Percentiles rank a stretch among this genome's conserved stretches.
Conservation (phyloP, 2,797 vertebrate species). For the Cynodonichthys magdalenae region DNA sequence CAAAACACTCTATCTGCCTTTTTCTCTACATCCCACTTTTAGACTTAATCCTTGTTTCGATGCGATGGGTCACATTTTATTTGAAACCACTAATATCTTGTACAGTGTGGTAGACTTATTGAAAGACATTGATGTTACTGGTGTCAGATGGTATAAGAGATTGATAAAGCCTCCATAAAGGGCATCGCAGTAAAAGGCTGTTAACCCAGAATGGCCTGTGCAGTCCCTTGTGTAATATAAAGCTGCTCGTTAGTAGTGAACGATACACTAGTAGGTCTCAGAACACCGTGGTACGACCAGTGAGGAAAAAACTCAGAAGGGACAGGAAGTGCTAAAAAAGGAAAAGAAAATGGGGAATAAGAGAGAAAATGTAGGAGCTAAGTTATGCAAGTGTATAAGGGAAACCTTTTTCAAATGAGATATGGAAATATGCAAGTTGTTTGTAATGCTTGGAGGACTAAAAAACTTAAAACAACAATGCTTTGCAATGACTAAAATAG, state of each 20-base stretch:
- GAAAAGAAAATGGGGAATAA: constrained; percentile 24
- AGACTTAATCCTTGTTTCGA: no score
- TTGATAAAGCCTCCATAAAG: constrained; percentile 79
- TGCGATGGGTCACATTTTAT: no score
- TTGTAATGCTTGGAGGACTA: constrained; percentile 8
- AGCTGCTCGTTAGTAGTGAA: constrained; percentile 80
- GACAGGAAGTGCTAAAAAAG: constrained; percentile 50
- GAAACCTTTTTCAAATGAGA: constrained; percentile 5
- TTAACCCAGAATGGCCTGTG: constrained; percentile 77
- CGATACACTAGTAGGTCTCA: constrained; percentile 77
- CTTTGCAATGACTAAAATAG: constrained; percentile 13
- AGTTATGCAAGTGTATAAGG: neutral
- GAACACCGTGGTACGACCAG: constrained; percentile 49
- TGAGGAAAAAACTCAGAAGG: constrained; percentile 49
- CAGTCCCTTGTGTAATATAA: constrained; percentile 78
- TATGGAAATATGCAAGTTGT: constrained; percentile 8
- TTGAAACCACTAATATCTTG: constrained; percentile 40
- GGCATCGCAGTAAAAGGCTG: constrained; percentile 79
- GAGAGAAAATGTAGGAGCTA: constrained; percentile 22
- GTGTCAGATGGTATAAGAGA: constrained; percentile 72
- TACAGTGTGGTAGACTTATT: constrained; percentile 54
- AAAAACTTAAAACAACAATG: constrained; percentile 2
- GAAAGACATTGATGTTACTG: constrained; percentile 63
- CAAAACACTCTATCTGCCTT: no score
- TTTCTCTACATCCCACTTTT: no score